phyloP scores from a whole-genome alignment of 2,888 invertebrate genomes.

The Periphyllus acericola region DNA sequence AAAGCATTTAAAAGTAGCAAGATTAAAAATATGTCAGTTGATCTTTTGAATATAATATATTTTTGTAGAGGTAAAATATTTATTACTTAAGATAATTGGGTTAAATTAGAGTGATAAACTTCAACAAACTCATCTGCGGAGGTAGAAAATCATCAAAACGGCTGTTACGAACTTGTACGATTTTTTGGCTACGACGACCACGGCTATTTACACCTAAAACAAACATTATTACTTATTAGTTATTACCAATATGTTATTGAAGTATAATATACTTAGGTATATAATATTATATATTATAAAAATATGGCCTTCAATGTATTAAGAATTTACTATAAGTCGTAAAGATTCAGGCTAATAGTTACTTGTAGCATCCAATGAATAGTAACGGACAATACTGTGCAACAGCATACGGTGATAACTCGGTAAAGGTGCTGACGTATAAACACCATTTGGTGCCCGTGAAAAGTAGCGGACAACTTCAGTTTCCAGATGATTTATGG shows the following conservation, averaged over 20 bases:
- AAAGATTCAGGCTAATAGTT: neutral
- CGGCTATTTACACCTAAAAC: constrained; percentile 37
- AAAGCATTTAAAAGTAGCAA: neutral
- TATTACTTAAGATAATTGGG: neutral
- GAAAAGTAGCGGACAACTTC: constrained; percentile 60
- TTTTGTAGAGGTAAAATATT: too few relatives aligned
- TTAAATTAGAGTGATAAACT: constrained; percentile 4
- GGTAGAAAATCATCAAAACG: constrained; percentile 33
- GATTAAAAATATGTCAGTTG: neutral
- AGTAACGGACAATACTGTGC: constrained; percentile 63
- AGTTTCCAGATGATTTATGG: constrained; percentile 62
- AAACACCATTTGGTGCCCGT: constrained; percentile 55
- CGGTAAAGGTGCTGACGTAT: constrained; percentile 55
- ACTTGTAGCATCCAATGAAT: constrained; percentile 62
- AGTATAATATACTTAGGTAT: neutral
- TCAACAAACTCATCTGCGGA: constrained; percentile 7
- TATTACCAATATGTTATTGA: too few relatives aligned
- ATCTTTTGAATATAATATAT: neutral
- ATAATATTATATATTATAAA: neutral
- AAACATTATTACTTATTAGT: neutral
- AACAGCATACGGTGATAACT: constrained; percentile 61
- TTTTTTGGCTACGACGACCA: constrained; percentile 33
- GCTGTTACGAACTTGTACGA: constrained; percentile 40
- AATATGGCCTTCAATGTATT: too few relatives aligned
- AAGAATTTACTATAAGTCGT: too few relatives aligned